Evolutionary conservation across 2,888 invertebrate genomes (phyloP).

Genomic region (Lottia scabra): DNA sequence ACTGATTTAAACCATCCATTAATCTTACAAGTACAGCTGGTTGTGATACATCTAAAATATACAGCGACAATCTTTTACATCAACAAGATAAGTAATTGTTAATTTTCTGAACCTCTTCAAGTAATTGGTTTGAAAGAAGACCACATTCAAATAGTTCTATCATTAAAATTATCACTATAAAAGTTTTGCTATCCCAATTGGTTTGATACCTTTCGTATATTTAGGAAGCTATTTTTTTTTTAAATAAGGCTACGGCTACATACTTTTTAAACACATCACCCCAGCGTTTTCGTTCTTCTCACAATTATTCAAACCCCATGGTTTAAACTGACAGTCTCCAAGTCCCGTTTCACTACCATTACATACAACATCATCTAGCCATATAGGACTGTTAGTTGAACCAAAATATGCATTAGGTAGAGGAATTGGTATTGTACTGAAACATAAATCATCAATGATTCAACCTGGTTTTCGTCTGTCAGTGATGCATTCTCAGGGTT

Average conservation of each 20-base stretch:
- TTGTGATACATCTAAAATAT: neutral
- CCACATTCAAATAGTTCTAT: too few relatives aligned
- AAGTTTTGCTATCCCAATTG: too few relatives aligned
- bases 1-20: slow-evolving; percentile 28
- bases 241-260: too few relatives aligned
- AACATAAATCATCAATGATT: neutral
- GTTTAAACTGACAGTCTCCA: slow-evolving; percentile 22
- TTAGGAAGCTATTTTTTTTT: too few relatives aligned
- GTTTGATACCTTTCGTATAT: too few relatives aligned
- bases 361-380: slow-evolving; percentile 35
- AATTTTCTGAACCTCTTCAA: too few relatives aligned
- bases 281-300: slow-evolving; percentile 35
- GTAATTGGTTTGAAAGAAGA: too few relatives aligned
- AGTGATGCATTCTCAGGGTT: too few relatives aligned
- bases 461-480: too few relatives aligned
- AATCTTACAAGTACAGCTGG: slow-evolving; percentile 21
- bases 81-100: too few relatives aligned
- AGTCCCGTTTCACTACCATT: slow-evolving; percentile 26
- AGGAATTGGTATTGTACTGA: slow-evolving; percentile 17
- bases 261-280: slow-evolving; percentile 26
- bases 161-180: too few relatives aligned
- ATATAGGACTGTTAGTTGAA: slow-evolving; percentile 22
- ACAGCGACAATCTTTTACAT: neutral
- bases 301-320: slow-evolving; percentile 31
- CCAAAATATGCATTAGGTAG: slow-evolving; percentile 16